Evolutionary conservation across 2,797 vertebrate genomes (phyloP).

Genomic region (Potorous gilbertii): DNA sequence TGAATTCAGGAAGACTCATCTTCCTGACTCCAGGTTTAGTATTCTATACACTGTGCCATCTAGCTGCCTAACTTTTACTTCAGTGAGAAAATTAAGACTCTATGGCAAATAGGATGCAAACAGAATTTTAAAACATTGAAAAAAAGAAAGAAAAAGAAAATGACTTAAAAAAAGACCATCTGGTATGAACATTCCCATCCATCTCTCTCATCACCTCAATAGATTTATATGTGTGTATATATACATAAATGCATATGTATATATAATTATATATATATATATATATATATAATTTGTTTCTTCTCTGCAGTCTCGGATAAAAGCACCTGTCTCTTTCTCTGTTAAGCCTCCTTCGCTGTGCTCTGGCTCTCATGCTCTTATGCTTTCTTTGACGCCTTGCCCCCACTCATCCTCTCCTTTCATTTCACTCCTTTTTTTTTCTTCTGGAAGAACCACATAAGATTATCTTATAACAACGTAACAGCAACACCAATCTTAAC

Average conservation of each 20-base stretch:
- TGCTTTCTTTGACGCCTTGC: not conserved
- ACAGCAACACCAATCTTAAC: not conserved
- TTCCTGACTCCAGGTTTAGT: not conserved
- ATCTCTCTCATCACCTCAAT: not conserved
- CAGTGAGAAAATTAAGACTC: not conserved
- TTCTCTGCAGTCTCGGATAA: not conserved
- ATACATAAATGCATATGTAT: not conserved
- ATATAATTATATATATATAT: too few species aligned
- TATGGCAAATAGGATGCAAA: not conserved
- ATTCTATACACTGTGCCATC: not conserved
- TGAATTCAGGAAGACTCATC: not conserved
- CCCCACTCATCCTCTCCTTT: not conserved
- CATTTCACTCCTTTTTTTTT: not conserved
- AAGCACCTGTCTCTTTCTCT: not conserved
- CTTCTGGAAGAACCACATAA: not conserved
- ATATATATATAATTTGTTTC: not conserved
- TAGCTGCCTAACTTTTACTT: not conserved
- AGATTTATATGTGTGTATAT: not conserved
- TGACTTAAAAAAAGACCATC: not conserved
- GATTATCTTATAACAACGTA: not conserved
- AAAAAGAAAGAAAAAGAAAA: not conserved
- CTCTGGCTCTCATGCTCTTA: not conserved
- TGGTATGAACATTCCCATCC: not conserved
- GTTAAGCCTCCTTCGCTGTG: not conserved
- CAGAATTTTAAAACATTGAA: not conserved